Conservation (phyloP, 2,113 vertebrate species). For the Megaceryle torquata region DNA sequence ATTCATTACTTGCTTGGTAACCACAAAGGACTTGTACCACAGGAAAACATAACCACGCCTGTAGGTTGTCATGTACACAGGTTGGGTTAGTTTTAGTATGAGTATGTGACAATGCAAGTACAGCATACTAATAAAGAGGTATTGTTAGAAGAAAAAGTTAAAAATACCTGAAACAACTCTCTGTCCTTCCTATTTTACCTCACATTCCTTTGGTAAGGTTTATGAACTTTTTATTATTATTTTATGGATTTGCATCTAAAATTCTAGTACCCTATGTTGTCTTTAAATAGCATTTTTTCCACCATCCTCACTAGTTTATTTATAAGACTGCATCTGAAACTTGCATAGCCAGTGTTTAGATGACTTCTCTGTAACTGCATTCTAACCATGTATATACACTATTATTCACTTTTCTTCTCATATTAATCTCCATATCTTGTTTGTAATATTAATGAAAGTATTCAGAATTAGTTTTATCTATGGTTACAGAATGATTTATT, state of each 20-base stretch:
- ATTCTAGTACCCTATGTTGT: background rate
- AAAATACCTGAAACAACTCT: background rate
- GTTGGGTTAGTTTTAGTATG: background rate
- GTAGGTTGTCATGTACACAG: background rate
- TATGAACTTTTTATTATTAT: background rate
- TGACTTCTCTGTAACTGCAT: background rate
- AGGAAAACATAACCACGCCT: background rate
- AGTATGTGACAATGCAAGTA: background rate
- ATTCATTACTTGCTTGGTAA: background rate
- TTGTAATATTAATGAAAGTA: background rate
- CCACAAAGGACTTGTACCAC: background rate
- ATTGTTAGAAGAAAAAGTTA: background rate
- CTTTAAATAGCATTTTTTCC: background rate
- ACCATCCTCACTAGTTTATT: background rate
- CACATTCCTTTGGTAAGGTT: background rate
- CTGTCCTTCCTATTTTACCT: background rate
- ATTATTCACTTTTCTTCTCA: background rate
- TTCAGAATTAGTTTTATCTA: background rate
- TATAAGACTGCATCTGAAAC: background rate
- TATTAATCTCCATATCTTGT: background rate
- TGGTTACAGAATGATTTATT: background rate
- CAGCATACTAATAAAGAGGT: background rate
- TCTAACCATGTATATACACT: background rate
- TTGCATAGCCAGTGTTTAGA: background rate
- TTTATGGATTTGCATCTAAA: background rate